A percentile compares a stretch with the other conserved stretches of the same genome.
Conservation (phyloP, 2,113 vertebrate species). For the Leptobrachium ailaonicum region DNA sequence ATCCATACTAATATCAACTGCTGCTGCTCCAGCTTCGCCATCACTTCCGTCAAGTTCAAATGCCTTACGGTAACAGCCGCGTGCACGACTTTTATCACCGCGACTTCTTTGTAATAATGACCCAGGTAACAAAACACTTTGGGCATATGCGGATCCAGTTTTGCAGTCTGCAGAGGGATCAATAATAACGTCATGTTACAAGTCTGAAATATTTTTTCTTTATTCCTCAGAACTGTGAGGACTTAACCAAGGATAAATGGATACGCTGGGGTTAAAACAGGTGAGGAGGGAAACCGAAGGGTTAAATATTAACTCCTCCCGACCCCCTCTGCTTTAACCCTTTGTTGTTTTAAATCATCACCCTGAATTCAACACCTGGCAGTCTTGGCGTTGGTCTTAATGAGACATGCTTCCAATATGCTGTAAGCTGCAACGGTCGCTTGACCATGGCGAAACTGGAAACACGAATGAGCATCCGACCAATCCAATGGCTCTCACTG, state of each 20-base stretch:
- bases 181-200: background rate
- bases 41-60: slow-evolving; percentile 84
- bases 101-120: slow-evolving; percentile 85
- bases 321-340: too few relatives aligned
- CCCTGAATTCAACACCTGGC: too few relatives aligned
- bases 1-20: slow-evolving; percentile 86
- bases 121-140: slow-evolving; percentile 85
- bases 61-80: slow-evolving; percentile 93
- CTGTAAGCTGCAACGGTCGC: too few relatives aligned
- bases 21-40: slow-evolving; percentile 82
- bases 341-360: too few relatives aligned
- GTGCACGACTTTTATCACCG: slow-evolving; percentile 81
- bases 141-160: slow-evolving; percentile 80
- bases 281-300: too few relatives aligned
- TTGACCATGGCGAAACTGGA: too few relatives aligned
- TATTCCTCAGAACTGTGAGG: background rate
- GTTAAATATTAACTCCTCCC: too few relatives aligned
- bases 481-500: too few relatives aligned
- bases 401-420: too few relatives aligned
- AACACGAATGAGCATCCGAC: too few relatives aligned
- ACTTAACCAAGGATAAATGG: background rate
- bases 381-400: too few relatives aligned
- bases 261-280: too few relatives aligned
- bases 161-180: slow-evolving; percentile 82
- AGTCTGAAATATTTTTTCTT: background rate